Evolutionary conservation across 2,888 invertebrate species (phyloP), one percentile per base, ranked within the genome.

Genomic region (Drosophila mulleri): DNA sequence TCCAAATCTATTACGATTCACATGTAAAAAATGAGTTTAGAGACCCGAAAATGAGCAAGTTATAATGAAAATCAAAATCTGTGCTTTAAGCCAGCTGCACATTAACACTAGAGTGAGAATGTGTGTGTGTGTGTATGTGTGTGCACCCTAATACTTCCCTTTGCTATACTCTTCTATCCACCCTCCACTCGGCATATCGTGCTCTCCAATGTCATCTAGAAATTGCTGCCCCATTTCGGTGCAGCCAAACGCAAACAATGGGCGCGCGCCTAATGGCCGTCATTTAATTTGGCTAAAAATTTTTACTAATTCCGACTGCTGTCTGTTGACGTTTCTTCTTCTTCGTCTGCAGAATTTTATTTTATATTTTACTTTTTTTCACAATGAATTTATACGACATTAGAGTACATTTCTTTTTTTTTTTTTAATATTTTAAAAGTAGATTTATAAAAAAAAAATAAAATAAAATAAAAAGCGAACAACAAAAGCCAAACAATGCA

Each of bases 391-490:
- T 78, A 73, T 78, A 56, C 78, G 67, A 72, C 68, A 80, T 70
- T 70, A 62, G 62, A 74, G 58, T 48, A 59, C 68, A 65, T 62
- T 75, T 65, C 26, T n/a, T 41, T 58, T 37, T 35, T 64, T 64
- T 73, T 4, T 67, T 89, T 84, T 85, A 85, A 85, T 85, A 88
- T 85, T 88, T 89, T 89, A 69, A 88, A 83, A 89, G 83, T 71
- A 64, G 62, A 68, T 66, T 78, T 57, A 32, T 45, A 61, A 62
- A 65, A 62, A 62, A 61, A 65, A 62, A 62, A 63, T 32, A 12
- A 18, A 45, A 45, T 1, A 20, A 62, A 32, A 4, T 1, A 37
- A 20, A 44, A 45, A 45, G 8, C 61, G 57, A 77, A 67, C 72
- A 69, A 70, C 57, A 62, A 81, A 54, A 59, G 60, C 58, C 57